Base-by-base conservation (phyloP, 2,113 vertebrate species). In the Ciconia stormi region DNA sequence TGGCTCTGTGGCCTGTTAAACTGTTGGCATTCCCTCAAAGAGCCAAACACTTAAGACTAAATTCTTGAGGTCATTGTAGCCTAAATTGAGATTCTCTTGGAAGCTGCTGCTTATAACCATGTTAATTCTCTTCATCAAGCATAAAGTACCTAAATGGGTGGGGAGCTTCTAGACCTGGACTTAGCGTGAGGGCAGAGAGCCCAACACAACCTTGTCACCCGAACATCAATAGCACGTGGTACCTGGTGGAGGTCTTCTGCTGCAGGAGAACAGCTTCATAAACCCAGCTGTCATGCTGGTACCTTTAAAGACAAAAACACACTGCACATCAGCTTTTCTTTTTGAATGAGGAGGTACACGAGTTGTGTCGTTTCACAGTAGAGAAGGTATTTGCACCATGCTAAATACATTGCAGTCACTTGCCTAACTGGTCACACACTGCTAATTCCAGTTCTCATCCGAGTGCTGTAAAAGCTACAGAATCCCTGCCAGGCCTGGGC, bases 211-310 rank as follows among this genome's bases (percentile, higher is more conserved):
- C 30, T 30, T 36, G 34, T 40, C 55, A 69, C 30, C 36, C 2
- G 0, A 55, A 20, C 58, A 15, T 19, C 49, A 21, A 1, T 14
- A 49, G 72, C 42, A 36, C 0, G 0, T 27, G 30, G 62, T 62
- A 65, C 36, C 85, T 81, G 70, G 42, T 19, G 82, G 65, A 47
- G 53, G 7, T 22, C n/a, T 21, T 29, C 50, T 77, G 81, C 27
- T 2, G 0, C 23, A 5, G 58, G 36, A 71, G 38, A 73, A 34
- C 52, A 49, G 90, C 81, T 65, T 63, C 77, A 30, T 18, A 36
- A 25, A 6, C 59, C 53, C 85, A 32, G 11, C 4, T 86, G 40
- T 6, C 61, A 5, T 1, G 16, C 71, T 5, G 8, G 3, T 44
- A 32, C 55, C 78, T 74, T 44, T 22, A 13, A 74, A 81, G 52